Conservation (phyloP, 2,888 invertebrate species). For the Harmothoe impar region DNA sequence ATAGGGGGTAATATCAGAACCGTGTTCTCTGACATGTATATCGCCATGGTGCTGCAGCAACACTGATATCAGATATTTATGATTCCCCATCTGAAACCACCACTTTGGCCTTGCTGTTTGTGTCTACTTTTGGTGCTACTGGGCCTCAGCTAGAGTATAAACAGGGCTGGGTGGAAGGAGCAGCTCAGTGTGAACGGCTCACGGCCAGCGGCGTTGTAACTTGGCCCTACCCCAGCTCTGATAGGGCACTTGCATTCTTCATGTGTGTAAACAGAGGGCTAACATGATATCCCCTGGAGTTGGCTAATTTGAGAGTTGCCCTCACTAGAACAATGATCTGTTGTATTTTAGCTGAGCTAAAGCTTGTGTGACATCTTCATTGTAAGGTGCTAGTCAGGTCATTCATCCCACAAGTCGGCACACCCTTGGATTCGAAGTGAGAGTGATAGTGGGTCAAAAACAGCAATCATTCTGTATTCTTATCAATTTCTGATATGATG, state of each 20-base stretch:
- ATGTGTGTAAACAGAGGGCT: conserved; percentile 47
- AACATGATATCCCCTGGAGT: conserved; percentile 27
- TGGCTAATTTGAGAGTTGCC: conserved; percentile 48
- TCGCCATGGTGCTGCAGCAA: neutral
- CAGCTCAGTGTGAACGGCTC: neutral
- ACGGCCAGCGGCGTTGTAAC: neutral
- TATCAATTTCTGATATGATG: too few relatives aligned
- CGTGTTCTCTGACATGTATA: neutral
- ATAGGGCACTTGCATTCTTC: conserved; percentile 27
- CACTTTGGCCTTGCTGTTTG: neutral
- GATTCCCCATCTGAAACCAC: neutral
- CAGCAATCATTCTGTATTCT: too few relatives aligned
- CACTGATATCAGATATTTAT: conserved; percentile 30
- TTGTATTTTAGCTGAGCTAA: conserved; percentile 1
- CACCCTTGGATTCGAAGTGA: too few relatives aligned
- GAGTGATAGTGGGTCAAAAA: neutral
- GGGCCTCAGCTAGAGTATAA: neutral
- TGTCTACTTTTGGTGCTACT: conserved; percentile 3
- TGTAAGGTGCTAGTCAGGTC: too few relatives aligned
- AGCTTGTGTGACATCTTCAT: too few relatives aligned
- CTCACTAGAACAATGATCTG: conserved; percentile 27
- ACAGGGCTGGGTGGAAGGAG: neutral
- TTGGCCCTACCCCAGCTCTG: neutral
- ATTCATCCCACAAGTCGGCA: too few relatives aligned
- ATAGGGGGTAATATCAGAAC: neutral